phyloP scores from a whole-genome alignment of 1,140 invertebrate genomes.

The Zaprionus lachaisei region DNA sequence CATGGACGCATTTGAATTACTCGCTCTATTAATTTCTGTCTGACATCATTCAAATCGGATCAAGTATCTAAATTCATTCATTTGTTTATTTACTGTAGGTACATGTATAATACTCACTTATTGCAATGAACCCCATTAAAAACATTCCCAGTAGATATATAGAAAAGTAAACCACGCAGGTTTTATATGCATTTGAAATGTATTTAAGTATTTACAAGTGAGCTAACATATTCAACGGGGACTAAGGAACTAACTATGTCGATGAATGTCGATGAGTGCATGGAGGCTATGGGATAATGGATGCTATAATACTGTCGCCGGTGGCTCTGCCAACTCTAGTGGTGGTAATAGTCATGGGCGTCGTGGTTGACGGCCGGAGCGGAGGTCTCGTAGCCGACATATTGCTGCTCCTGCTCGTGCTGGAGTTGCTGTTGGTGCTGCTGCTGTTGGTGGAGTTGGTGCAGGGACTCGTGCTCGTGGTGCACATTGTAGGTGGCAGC shows the following conservation, averaged over 20 bases:
- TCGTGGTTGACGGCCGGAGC: conserved; percentile 64
- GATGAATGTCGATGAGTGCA: conserved; percentile 28
- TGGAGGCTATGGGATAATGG: conserved; percentile 26
- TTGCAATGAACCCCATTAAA: neutral
- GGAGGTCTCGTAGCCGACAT: conserved; percentile 67
- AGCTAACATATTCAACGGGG: conserved; percentile 57
- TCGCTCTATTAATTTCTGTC: too few species aligned
- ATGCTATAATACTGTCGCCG: conserved; percentile 68
- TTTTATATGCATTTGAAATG: conserved; percentile 7
- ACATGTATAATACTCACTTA: too few species aligned
- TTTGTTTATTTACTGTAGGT: too few species aligned
- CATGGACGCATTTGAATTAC: too few species aligned
- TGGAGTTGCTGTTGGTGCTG: conserved; percentile 20
- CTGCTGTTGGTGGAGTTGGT: conserved; percentile 45
- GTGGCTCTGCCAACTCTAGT: conserved; percentile 48
- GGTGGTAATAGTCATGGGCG: conserved; percentile 72
- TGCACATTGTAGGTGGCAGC: conserved; percentile 45
- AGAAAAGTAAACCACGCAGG: neutral
- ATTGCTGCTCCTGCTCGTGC: conserved; percentile 56
- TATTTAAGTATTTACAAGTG: conserved; percentile 68
- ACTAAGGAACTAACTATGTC: conserved; percentile 45
- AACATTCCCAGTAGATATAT: neutral
- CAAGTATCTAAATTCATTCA: too few species aligned
- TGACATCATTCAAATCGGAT: too few species aligned
- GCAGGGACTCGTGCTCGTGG: conserved; percentile 52